These are phyloP conservation scores for Progne subis DNA, from an alignment of 2,113 vertebrate genomes.

Conservation along the genomic window DNA sequence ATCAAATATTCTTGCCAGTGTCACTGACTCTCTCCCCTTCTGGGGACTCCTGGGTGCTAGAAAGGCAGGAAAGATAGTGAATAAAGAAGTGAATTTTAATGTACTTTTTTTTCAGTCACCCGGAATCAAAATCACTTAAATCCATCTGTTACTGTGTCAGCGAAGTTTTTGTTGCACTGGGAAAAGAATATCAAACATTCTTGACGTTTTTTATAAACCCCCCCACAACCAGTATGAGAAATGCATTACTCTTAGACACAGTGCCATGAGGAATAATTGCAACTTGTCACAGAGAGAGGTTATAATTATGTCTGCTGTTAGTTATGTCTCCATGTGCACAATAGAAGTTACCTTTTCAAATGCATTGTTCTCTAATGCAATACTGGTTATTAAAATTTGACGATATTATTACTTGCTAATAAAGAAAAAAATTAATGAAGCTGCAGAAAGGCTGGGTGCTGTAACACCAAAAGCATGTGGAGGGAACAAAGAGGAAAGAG, in stretches of 20 bases:
- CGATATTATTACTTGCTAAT: conserved; percentile 52
- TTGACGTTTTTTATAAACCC: not conserved
- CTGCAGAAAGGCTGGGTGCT: not conserved
- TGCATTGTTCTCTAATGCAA: conserved; percentile 26
- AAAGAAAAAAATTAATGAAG: conserved; percentile 5
- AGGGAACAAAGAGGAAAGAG: not conserved
- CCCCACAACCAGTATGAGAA: not conserved
- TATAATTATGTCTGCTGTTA: conserved; percentile 59
- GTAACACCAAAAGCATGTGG: not conserved
- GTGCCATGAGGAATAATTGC: conserved; percentile 43
- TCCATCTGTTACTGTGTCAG: conserved; percentile 26
- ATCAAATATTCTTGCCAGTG: not conserved
- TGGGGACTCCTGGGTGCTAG: not conserved
- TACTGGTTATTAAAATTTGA: conserved; percentile 39
- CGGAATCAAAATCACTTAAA: not conserved
- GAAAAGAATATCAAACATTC: conserved; percentile 11
- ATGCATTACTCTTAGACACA: not conserved
- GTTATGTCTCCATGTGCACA: conserved; percentile 23
- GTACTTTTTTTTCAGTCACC: not conserved
- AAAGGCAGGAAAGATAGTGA: not conserved
- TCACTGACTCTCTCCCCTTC: not conserved
- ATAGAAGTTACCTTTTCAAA: conserved; percentile 44
- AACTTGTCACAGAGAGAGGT: conserved; percentile 46
- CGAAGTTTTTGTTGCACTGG: not conserved
- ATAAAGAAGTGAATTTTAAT: conserved; percentile 9